Conservation (phyloP, 2,888 invertebrate genomes). For the Callosobruchus maculatus region DNA sequence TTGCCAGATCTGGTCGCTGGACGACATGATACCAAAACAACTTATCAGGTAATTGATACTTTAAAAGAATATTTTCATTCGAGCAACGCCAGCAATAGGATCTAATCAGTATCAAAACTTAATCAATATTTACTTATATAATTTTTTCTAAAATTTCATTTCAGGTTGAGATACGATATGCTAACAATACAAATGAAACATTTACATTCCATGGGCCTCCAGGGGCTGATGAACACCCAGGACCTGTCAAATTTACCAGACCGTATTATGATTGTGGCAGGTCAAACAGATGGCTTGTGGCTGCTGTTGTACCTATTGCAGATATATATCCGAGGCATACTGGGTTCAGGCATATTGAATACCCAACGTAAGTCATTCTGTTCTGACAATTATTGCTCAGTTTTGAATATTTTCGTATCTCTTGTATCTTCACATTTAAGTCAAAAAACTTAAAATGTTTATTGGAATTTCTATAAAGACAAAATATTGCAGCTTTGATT, state of each 20-base stretch:
- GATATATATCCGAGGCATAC: slow-evolving; percentile 94
- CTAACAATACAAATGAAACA: slow-evolving; percentile 94
- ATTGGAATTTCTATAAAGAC: too few species aligned
- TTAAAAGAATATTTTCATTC: neutral
- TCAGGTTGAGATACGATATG: slow-evolving; percentile 80
- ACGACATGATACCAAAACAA: slow-evolving; percentile 87
- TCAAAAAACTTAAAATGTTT: too few species aligned
- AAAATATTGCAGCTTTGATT: too few species aligned
- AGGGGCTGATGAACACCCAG: slow-evolving; percentile 84
- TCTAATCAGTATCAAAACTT: too few species aligned
- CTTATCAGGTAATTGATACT: slow-evolving; percentile 61
- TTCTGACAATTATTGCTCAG: too few species aligned
- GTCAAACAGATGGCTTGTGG: slow-evolving; percentile 93
- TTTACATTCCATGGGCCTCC: slow-evolving; percentile 93
- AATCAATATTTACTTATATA: too few species aligned
- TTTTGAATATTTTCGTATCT: too few species aligned
- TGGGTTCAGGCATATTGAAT: slow-evolving; percentile 88
- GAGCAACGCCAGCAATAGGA: too few species aligned
- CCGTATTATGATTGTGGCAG: slow-evolving; percentile 96
- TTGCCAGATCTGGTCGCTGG: slow-evolving; percentile 79
- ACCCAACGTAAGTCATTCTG: slow-evolving; percentile 77
- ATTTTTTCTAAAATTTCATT: slow-evolving; percentile 91
- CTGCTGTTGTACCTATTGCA: slow-evolving; percentile 90
- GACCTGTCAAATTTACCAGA: slow-evolving; percentile 90
- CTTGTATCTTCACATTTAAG: too few species aligned